Conservation (phyloP, 2,888 invertebrate genomes). For the Polydrusus cervinus region DNA sequence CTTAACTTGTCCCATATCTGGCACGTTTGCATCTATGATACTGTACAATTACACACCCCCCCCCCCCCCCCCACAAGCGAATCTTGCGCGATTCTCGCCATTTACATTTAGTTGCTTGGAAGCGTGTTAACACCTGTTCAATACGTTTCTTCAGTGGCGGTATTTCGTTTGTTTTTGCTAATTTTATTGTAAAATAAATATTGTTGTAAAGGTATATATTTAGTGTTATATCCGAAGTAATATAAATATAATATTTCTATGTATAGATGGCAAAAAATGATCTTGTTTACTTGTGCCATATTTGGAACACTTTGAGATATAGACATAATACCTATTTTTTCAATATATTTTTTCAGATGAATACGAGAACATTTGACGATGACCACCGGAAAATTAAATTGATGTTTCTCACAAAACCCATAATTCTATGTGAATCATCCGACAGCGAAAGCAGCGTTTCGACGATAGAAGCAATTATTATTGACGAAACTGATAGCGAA, state of each 20-base stretch:
- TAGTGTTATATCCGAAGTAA: not conserved
- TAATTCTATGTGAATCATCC: too few relatives aligned
- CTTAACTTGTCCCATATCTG: not conserved
- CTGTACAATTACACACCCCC: not conserved
- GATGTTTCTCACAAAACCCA: too few relatives aligned
- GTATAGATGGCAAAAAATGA: too few relatives aligned
- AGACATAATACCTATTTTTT: too few relatives aligned
- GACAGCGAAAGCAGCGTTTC: too few relatives aligned
- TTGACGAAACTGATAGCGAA: too few relatives aligned
- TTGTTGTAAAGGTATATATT: not conserved
- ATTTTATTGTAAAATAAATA: constrained; percentile 2
- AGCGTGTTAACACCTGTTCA: not conserved
- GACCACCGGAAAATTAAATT: too few relatives aligned
- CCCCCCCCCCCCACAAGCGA: not conserved
- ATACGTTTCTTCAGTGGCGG: not conserved
- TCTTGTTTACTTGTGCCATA: too few relatives aligned
- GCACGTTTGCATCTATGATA: not conserved
- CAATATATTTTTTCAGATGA: too few relatives aligned
- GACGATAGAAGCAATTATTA: too few relatives aligned
- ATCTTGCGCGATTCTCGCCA: not conserved
- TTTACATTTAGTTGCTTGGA: not conserved
- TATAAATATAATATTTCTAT: not conserved
- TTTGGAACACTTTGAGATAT: too few relatives aligned
- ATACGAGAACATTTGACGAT: too few relatives aligned
- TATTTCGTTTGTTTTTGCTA: not conserved